A percentile compares a stretch with the other conserved stretches of the same genome.
Conservation (phyloP, 1,140 invertebrate species). For the Heliconius hermathena region DNA sequence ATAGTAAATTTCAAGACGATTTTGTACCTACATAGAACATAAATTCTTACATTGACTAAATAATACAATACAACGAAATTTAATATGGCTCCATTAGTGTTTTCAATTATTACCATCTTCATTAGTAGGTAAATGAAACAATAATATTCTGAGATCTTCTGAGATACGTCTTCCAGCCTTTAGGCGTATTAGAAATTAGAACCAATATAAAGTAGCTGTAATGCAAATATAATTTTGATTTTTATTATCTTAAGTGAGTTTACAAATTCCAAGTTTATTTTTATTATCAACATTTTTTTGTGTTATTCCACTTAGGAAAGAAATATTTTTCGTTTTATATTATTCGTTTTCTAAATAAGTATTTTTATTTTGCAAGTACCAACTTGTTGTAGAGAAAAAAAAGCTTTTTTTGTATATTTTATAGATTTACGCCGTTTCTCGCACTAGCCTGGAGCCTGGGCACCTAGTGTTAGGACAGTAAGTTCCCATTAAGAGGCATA, state of each 20-base stretch:
- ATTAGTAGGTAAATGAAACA: constrained; percentile 25
- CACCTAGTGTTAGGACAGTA: too few species aligned
- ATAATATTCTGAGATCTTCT: constrained; percentile 21
- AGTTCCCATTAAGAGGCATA: too few species aligned
- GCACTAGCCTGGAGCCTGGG: too few species aligned
- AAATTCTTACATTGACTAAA: not conserved
- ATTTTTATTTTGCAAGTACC: too few species aligned
- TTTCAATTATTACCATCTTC: constrained; percentile 14
- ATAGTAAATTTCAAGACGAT: not conserved
- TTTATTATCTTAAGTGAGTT: not conserved
- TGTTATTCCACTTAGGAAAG: too few species aligned
- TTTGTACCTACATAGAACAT: not conserved
- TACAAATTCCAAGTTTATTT: not conserved
- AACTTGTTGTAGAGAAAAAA: too few species aligned
- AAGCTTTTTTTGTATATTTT: too few species aligned
- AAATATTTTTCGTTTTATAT: too few species aligned
- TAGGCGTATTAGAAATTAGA: not conserved
- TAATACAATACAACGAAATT: not conserved
- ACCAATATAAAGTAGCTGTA: not conserved
- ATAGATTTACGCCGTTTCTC: too few species aligned
- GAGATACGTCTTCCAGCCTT: constrained; percentile 11
- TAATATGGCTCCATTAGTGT: constrained; percentile 3
- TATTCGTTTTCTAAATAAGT: too few species aligned
- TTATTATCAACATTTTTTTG: too few species aligned
- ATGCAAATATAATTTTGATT: not conserved